Evolutionary conservation across 2,888 invertebrate genomes (phyloP).

Genomic region (Rhagonycha fulva): DNA sequence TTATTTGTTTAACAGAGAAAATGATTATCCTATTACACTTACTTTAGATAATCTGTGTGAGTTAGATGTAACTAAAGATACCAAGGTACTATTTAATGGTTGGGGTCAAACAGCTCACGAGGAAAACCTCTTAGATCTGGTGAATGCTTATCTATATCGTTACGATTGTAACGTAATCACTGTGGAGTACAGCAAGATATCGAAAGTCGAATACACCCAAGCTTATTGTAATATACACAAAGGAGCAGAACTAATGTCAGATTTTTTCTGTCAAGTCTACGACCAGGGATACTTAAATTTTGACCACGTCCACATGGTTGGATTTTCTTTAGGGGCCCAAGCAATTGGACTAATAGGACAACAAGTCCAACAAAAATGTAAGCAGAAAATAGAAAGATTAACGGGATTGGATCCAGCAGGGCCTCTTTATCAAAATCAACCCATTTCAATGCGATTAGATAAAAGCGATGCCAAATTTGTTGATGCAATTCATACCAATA

Average conservation of each 20-base stretch:
- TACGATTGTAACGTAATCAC: neutral
- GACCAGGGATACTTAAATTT: neutral
- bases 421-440: neutral
- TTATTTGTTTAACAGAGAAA: neutral
- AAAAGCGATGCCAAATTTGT: neutral
- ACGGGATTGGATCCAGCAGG: neutral
- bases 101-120: neutral
- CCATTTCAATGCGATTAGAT: neutral
- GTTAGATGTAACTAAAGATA: neutral
- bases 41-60: neutral
- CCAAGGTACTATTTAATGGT: neutral
- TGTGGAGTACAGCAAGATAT: neutral
- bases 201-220: neutral
- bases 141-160: neutral
- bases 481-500: neutral
- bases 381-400: neutral
- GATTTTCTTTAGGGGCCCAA: neutral
- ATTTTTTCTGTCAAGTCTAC: neutral
- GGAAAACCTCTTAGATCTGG: neutral
- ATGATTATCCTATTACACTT: neutral
- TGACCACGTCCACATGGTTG: neutral
- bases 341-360: neutral
- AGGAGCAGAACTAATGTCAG: neutral
- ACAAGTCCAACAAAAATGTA: neutral
- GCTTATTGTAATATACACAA: neutral